Conservation (phyloP, 1,140 invertebrate genomes). For the Wiebesia pumilae region DNA sequence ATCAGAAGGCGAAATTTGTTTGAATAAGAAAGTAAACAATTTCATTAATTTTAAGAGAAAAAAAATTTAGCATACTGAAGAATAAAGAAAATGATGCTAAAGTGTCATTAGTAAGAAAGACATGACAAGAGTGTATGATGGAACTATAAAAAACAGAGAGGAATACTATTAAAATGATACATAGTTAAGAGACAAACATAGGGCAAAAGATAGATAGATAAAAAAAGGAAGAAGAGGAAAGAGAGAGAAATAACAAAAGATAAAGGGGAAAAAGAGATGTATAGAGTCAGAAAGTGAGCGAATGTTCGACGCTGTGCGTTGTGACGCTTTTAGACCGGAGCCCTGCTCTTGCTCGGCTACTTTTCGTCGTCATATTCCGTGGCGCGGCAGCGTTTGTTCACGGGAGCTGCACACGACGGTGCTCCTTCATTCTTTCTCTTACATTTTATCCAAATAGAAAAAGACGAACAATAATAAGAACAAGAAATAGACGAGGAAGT, state of each 20-base stretch:
- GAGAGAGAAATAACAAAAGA: not conserved
- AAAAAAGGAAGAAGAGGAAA: not conserved
- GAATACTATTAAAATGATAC: not conserved
- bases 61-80: not conserved
- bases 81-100: not conserved
- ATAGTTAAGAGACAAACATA: not conserved
- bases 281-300: not conserved
- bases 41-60: not conserved
- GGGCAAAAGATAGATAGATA: not conserved
- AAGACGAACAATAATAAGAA: not conserved
- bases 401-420: conserved; percentile 19
- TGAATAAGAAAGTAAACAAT: not conserved
- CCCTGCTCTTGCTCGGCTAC: conserved; percentile 50
- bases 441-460: not conserved
- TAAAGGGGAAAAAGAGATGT: not conserved
- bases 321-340: conserved; percentile 73
- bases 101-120: not conserved
- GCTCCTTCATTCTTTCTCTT: not conserved
- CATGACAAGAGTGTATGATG: not conserved
- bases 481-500: not conserved
- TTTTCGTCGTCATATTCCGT: conserved; percentile 3
- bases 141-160: not conserved
- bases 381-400: not conserved
- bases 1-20: not conserved
- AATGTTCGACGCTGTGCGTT: conserved; percentile 45